Conservation (phyloP, 2,113 vertebrate species). For the Eleginops maclovinus region DNA sequence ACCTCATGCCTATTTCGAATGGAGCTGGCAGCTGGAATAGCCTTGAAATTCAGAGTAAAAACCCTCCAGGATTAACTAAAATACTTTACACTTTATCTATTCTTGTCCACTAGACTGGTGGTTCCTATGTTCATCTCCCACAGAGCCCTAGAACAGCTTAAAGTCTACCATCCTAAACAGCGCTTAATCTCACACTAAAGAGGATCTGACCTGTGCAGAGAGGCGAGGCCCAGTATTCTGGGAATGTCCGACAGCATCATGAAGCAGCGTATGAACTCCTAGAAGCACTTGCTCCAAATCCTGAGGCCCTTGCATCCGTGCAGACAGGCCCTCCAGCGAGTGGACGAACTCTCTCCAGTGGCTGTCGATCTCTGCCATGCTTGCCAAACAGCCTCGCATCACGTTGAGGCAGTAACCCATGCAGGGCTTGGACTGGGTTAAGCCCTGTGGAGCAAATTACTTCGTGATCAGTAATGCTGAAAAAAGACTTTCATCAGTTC, state of each 20-base stretch:
- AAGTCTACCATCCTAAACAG: background rate
- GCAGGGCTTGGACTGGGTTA: conserved; percentile 87
- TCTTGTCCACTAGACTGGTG: background rate
- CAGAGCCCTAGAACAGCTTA: background rate
- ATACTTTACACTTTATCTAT: background rate
- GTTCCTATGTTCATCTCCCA: conserved; percentile 3
- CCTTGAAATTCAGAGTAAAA: background rate
- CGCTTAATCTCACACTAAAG: background rate
- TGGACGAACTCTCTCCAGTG: conserved; percentile 88
- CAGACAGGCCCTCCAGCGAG: conserved; percentile 87
- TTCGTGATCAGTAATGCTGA: conserved; percentile 25
- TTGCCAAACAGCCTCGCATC: conserved; percentile 89
- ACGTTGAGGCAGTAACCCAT: conserved; percentile 93
- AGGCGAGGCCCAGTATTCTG: conserved; percentile 76
- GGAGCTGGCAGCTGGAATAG: conserved; percentile 2
- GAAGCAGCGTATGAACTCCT: conserved; percentile 84
- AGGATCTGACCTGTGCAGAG: conserved; percentile 81
- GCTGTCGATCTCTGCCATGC: conserved; percentile 87
- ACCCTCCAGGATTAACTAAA: background rate
- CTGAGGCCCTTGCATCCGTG: conserved; percentile 80
- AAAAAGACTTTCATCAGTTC: conserved; percentile 30
- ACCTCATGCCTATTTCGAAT: conserved; percentile 13
- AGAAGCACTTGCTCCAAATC: conserved; percentile 87
- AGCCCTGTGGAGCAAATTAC: conserved; percentile 71
- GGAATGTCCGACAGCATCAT: conserved; percentile 84